phyloP scores from a whole-genome alignment of 2,113 vertebrate species.

The Aphelocoma coerulescens region DNA sequence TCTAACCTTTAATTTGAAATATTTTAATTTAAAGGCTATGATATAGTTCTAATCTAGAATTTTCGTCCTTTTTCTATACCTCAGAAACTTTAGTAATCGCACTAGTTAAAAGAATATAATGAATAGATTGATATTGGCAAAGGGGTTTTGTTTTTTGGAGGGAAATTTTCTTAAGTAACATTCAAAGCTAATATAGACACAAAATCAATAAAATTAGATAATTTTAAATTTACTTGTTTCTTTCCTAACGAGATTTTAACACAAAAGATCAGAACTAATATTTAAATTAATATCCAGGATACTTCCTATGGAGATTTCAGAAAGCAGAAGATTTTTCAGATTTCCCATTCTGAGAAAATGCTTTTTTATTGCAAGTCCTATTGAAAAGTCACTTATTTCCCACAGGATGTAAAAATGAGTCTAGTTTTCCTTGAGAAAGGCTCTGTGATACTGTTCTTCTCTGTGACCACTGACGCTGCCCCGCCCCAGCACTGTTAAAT shows the following conservation, averaged over 20 bases:
- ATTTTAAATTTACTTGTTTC: neutral
- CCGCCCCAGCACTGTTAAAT: neutral
- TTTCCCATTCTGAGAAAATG: neutral
- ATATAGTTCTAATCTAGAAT: neutral
- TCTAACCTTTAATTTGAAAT: neutral
- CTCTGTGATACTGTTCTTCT: neutral
- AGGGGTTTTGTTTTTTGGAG: neutral
- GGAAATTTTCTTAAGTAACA: neutral
- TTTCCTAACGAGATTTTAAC: neutral
- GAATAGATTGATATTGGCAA: neutral
- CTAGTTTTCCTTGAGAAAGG: neutral
- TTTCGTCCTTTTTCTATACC: neutral
- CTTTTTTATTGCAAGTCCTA: neutral
- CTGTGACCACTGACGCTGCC: neutral
- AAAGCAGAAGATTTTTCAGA: neutral
- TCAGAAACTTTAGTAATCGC: neutral
- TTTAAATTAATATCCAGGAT: neutral
- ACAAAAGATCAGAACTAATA: neutral
- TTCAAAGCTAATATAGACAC: neutral
- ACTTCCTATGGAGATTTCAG: neutral
- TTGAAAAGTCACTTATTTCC: neutral
- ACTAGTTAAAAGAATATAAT: neutral
- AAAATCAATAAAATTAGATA: neutral
- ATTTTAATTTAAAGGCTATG: neutral
- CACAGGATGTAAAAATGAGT: neutral